These are phyloP conservation scores for Hucho hucho DNA, from an alignment of 2,113 vertebrate species.

Conservation along the genomic window DNA sequence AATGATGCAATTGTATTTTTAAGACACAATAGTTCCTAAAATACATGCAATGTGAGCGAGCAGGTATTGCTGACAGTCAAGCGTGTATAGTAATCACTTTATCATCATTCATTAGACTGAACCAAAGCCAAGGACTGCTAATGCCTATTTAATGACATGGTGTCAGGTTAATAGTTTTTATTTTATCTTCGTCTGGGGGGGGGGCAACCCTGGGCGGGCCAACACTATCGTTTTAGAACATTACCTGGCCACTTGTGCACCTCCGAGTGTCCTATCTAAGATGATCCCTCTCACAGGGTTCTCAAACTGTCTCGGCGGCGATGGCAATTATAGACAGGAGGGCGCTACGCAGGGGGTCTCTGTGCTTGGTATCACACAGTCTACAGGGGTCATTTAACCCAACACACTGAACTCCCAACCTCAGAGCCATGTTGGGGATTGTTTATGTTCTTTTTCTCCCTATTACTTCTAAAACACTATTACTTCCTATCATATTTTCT, in stretches of 20 bases:
- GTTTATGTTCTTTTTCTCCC: neutral
- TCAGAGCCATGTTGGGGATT: neutral
- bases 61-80: neutral
- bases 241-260: conserved; percentile 37
- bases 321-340: conserved; percentile 58
- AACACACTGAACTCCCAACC: conserved; percentile 19
- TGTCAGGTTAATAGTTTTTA: conserved; percentile 19
- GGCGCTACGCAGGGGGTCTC: conserved; percentile 53
- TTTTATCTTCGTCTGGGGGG: conserved; percentile 38
- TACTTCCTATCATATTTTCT: neutral
- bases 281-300: conserved; percentile 58
- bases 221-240: conserved; percentile 47
- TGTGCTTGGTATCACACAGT: conserved; percentile 59
- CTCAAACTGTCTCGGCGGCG: conserved; percentile 49
- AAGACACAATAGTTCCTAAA: neutral
- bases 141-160: conserved; percentile 21
- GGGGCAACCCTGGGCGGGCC: conserved; percentile 29
- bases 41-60: neutral
- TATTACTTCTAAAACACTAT: neutral
- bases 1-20: no score
- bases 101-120: neutral
- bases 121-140: neutral
- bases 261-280: conserved; percentile 41
- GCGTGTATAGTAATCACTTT: neutral
- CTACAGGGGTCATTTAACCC: conserved; percentile 57